Evolutionary conservation across 2,113 vertebrate species (phyloP), one percentile per base, ranked within the genome.

Genomic region (Phoxinus phoxinus): DNA sequence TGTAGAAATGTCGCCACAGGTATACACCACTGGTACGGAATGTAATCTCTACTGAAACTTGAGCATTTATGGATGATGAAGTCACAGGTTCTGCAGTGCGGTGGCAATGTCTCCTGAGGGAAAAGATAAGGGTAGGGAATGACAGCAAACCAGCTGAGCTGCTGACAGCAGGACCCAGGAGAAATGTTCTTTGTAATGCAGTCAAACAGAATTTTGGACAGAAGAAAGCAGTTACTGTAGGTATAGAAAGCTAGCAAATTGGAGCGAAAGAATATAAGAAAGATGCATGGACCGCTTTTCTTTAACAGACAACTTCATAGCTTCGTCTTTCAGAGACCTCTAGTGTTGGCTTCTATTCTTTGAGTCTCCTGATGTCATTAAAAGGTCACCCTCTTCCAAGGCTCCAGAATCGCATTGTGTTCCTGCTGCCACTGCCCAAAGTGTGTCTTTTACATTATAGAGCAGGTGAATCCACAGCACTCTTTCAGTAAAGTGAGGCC

Each of bases 381-480:
- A 71, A 32, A 37, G 32, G 65, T 37, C 81, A 83, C 23, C 74
- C 3, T 76, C 8, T 53, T 76, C 74, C 74, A 76, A 76, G 85
- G 67, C 65, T 56, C 32, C 8, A 76, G 27, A 76, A 76, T 30
- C 51, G 30, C 44, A 41, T 37, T 73, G 65, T 79, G 71, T 83
- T 53, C 71, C 44, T 81, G 56, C 27, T 53, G 83, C 5, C 4
- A 17, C 72, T 17, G n/a, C 0, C 41, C 30, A 41, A 23, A 81
- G 23, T 32, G 1, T 12, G 82, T 51, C 92, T 96, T 63, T 93
- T 97, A 97, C 96, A 97, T 97, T 90, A 97, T 85, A 85, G 96
- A 96, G 92, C 96, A 97, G 6, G 96, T 96, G 93, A 97, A 96
- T 87, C 96, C 96, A 13, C 96, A 97, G 91, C 96, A 97, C 88